A percentile compares a stretch with the other conserved stretches of the same genome.
phyloP scores from a whole-genome alignment of 2,888 invertebrate species.

The Graphium colonna region DNA sequence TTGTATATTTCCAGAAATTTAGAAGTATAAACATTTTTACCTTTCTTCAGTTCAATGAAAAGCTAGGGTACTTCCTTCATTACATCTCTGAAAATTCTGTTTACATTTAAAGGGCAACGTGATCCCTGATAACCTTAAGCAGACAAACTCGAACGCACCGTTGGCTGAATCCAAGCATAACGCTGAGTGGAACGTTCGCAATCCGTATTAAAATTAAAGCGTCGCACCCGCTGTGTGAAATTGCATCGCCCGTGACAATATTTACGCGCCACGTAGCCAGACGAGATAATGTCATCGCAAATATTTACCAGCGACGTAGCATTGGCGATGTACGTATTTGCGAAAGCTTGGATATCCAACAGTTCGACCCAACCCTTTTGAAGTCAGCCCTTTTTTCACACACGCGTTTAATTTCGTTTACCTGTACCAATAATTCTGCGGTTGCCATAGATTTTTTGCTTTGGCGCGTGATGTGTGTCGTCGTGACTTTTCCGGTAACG shows the following conservation, averaged over 20 bases:
- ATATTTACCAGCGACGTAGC: constrained; percentile 1
- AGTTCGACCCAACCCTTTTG: constrained; percentile 8
- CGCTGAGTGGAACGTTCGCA: background rate
- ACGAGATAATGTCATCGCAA: constrained; percentile 9
- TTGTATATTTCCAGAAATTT: too few relatives aligned
- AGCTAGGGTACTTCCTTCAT: too few relatives aligned
- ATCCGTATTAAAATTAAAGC: background rate
- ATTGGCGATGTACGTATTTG: too few relatives aligned
- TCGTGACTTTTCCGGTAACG: background rate
- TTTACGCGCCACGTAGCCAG: too few relatives aligned
- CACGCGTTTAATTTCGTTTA: constrained; percentile 13
- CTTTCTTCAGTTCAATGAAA: too few relatives aligned
- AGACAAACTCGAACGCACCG: background rate
- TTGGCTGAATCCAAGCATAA: background rate
- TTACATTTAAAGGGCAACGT: too few relatives aligned
- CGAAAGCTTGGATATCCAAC: too few relatives aligned
- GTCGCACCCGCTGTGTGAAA: background rate
- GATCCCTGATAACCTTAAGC: too few relatives aligned
- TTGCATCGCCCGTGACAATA: constrained; percentile 2
- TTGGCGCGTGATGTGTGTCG: background rate
- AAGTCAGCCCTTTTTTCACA: constrained; percentile 15
- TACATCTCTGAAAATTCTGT: too few relatives aligned
- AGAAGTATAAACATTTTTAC: too few relatives aligned
- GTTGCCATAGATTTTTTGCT: background rate
- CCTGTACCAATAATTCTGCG: constrained; percentile 16